phyloP scores from a whole-genome alignment of 2,113 vertebrate species.

The Dromas ardeola region DNA sequence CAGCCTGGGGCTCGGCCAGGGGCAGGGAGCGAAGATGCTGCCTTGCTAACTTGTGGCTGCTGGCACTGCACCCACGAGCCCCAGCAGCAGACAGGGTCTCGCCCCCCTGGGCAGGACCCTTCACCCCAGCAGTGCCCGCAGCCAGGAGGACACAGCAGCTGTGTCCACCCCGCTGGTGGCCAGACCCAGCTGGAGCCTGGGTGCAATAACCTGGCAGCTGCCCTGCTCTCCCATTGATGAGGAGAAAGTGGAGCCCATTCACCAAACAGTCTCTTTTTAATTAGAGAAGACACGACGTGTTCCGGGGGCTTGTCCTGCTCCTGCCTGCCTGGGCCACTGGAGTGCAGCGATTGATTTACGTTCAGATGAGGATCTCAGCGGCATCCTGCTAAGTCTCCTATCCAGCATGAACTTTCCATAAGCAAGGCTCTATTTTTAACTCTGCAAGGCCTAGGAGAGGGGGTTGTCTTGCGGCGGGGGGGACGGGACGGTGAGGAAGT shows the following conservation, averaged over 20 bases:
- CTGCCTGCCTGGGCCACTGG: neutral
- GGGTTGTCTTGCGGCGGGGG: neutral
- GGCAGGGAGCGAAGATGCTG: accelerated
- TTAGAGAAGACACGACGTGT: neutral
- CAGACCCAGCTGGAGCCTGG: neutral
- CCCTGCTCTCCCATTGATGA: neutral
- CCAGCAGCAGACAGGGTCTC: neutral
- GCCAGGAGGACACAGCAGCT: too few relatives aligned
- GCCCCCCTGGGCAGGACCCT: neutral
- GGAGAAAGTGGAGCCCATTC: neutral
- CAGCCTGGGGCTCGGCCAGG: neutral
- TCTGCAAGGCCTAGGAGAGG: constrained; percentile 7
- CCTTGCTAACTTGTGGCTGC: accelerated
- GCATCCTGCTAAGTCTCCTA: constrained; percentile 36
- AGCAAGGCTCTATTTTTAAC: constrained; percentile 71
- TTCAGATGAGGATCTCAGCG: constrained; percentile 7
- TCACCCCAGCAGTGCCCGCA: neutral
- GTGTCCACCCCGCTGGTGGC: neutral
- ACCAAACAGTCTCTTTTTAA: neutral
- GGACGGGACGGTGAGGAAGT: neutral
- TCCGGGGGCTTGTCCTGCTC: neutral
- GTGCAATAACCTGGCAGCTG: neutral
- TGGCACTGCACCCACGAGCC: neutral
- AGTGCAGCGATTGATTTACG: constrained; percentile 13
- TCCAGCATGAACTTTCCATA: constrained; percentile 70